These are phyloP conservation scores for Malurus alboscapulatus DNA, from an alignment of 2,113 vertebrate species.

Conservation along the genomic window DNA sequence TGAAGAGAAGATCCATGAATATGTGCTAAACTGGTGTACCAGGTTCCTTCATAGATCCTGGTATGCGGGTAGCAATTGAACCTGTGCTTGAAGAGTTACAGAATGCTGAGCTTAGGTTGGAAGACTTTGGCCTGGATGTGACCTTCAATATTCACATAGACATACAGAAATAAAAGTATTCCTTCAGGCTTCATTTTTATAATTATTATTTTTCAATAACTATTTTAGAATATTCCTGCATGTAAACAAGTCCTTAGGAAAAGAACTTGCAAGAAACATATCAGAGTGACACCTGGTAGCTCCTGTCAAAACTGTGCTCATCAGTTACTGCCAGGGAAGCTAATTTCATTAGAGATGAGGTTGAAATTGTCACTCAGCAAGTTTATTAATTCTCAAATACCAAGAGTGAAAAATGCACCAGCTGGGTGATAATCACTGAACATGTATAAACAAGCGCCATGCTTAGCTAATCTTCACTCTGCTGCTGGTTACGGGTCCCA, in stretches of 20 bases:
- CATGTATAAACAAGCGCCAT: conserved; percentile 13
- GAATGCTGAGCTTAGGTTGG: neutral
- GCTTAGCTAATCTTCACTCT: conserved; percentile 12
- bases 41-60: neutral
- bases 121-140: neutral
- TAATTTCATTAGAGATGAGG: conserved; percentile 45
- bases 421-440: conserved; percentile 28
- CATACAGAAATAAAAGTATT: neutral
- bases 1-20: neutral
- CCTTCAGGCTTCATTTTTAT: neutral
- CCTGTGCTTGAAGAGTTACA: neutral
- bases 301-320: conserved; percentile 20
- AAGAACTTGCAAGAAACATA: neutral
- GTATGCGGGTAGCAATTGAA: neutral
- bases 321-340: neutral
- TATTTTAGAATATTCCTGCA: neutral
- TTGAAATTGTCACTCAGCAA: conserved; percentile 46
- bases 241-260: neutral
- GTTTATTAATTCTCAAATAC: conserved; percentile 55
- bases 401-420: conserved; percentile 16
- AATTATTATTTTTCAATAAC: neutral
- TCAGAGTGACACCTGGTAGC: conserved; percentile 19
- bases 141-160: neutral
- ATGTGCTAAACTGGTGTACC: neutral
- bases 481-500: neutral